Conservation (phyloP, 2,113 vertebrate species). For the Toxostoma redivivum region DNA sequence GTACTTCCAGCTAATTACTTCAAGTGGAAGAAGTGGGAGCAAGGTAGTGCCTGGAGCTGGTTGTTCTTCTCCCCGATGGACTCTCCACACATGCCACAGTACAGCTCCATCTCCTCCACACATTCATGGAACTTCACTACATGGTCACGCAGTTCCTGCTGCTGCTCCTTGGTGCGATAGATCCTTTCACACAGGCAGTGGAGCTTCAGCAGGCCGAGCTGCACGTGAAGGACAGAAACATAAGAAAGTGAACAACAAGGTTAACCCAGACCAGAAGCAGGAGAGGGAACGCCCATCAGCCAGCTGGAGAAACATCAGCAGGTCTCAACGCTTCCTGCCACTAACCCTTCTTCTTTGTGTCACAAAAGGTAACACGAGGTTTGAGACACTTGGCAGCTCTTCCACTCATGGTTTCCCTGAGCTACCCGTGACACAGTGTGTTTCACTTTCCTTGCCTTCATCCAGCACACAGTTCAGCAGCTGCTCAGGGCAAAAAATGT, state of each 20-base stretch:
- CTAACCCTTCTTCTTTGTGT: background rate
- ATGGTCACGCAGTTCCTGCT: conserved; percentile 85
- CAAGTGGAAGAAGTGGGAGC: conserved; percentile 96
- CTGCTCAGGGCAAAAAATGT: background rate
- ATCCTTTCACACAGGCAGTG: conserved; percentile 91
- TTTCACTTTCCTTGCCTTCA: background rate
- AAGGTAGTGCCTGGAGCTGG: conserved; percentile 95
- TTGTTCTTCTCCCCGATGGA: conserved; percentile 95
- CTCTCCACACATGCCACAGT: conserved; percentile 98
- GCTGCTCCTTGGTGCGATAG: conserved; percentile 84
- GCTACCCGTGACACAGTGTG: background rate
- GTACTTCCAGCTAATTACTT: conserved; percentile 75
- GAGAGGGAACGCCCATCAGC: background rate
- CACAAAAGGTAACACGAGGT: background rate
- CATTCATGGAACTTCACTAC: conserved; percentile 98
- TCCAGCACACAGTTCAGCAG: background rate
- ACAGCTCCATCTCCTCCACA: conserved; percentile 96
- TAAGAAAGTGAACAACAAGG: background rate
- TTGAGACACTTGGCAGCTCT: background rate
- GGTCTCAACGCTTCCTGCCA: background rate
- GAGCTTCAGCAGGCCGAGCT: conserved; percentile 89
- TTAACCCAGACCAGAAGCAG: background rate
- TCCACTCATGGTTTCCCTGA: background rate
- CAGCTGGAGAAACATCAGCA: background rate
- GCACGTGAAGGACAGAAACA: background rate